phyloP scores from a whole-genome alignment of 2,888 invertebrate genomes.

The Nysson spinosus region DNA sequence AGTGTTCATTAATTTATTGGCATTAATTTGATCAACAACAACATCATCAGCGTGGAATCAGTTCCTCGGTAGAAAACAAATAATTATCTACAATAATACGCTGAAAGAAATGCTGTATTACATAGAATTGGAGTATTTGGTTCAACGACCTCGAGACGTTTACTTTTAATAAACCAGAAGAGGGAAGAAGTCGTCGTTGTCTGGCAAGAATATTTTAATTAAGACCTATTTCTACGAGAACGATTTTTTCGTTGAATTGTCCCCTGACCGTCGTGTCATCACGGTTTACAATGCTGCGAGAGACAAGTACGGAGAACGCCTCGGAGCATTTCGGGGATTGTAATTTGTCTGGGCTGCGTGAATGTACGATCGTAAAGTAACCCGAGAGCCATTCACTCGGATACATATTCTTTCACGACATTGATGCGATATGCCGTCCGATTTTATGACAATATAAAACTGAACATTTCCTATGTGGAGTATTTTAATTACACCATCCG shows the following conservation, averaged over 20 bases:
- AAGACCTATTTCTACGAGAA: constrained; percentile 49
- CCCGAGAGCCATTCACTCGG: constrained; percentile 17
- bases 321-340: constrained; percentile 37
- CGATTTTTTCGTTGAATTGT: constrained; percentile 31
- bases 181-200: constrained; percentile 23
- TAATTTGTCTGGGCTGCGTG: constrained; percentile 52
- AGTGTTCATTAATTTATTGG: too few species aligned
- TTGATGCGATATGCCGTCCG: constrained; percentile 6
- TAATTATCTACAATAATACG: background rate
- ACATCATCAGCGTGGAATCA: background rate
- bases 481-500: constrained; percentile 30
- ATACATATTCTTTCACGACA: constrained; percentile 25
- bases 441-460: constrained; percentile 44
- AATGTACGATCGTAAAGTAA: constrained; percentile 51
- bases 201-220: constrained; percentile 56
- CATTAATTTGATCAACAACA: background rate
- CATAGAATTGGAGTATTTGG: background rate
- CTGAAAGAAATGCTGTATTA: background rate
- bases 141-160: constrained; percentile 26
- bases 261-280: constrained; percentile 7
- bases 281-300: constrained; percentile 8
- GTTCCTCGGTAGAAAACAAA: background rate
- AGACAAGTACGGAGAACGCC: constrained; percentile 22
- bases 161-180: constrained; percentile 26
- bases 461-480: background rate